Evolutionary conservation across 2,888 invertebrate genomes (phyloP).

Genomic region (Molanna angustata): DNA sequence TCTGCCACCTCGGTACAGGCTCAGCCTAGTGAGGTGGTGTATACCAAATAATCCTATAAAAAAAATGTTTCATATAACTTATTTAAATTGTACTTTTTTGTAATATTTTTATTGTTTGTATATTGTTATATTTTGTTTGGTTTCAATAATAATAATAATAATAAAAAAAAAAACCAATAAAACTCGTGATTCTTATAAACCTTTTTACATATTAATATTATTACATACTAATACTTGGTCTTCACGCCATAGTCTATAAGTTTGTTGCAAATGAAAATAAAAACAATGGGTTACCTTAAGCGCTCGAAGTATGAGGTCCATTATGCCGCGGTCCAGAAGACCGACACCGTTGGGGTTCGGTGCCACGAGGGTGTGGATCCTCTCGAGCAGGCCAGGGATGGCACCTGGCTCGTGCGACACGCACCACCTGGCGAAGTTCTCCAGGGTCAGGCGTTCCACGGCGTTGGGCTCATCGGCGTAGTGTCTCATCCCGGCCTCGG

Average conservation of each 20-base stretch:
- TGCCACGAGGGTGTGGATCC: slow-evolving; percentile 61
- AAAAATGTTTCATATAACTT: too few species aligned
- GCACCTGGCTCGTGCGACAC: slow-evolving; percentile 66
- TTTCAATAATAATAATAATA: too few species aligned
- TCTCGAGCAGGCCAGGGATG: slow-evolving; percentile 62
- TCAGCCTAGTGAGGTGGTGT: too few species aligned
- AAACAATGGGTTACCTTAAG: slow-evolving; percentile 7
- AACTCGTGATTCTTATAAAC: too few species aligned
- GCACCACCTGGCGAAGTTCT: slow-evolving; percentile 67
- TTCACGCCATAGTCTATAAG: neutral
- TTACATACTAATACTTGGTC: too few species aligned
- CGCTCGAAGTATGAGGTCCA: slow-evolving; percentile 10
- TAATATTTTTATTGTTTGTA: too few species aligned
- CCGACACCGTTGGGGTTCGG: slow-evolving; percentile 41
- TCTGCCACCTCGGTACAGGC: too few species aligned
- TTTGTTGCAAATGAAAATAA: neutral
- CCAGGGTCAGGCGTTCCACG: slow-evolving; percentile 65
- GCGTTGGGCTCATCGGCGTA: slow-evolving; percentile 54
- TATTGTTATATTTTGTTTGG: too few species aligned
- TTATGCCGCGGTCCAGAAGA: slow-evolving; percentile 17
- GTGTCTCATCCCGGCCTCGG: slow-evolving; percentile 58
- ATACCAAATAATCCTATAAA: too few species aligned
- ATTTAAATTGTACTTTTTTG: too few species aligned
- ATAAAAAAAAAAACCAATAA: too few species aligned
- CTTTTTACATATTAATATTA: too few species aligned